Percentiles rank a stretch among this genome's conserved stretches.
Evolutionary conservation across 2,888 invertebrate genomes (phyloP).

Genomic region (Latrodectus elegans): DNA sequence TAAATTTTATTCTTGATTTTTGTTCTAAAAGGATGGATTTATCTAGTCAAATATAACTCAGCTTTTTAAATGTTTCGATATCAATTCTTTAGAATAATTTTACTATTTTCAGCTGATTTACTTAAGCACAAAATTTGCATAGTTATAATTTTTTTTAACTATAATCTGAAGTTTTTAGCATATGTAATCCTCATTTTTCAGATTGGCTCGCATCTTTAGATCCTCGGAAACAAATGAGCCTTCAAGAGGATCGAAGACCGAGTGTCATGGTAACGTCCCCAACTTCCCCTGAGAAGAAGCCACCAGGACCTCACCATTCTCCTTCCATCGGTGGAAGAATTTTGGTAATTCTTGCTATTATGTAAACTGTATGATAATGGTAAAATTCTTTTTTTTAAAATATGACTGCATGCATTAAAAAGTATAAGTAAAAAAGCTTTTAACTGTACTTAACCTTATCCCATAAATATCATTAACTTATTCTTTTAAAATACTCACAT

Average conservation of each 20-base stretch:
- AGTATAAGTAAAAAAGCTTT: too few relatives aligned
- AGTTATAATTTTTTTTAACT: constrained; percentile 1
- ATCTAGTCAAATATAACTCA: too few relatives aligned
- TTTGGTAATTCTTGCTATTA: constrained; percentile 78
- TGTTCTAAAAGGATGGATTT: too few relatives aligned
- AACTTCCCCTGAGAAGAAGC: constrained; percentile 85
- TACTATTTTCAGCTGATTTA: neutral
- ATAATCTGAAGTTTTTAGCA: neutral
- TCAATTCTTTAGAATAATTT: neutral
- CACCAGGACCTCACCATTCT: constrained; percentile 73
- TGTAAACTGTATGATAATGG: too few relatives aligned
- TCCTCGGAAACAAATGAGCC: constrained; percentile 64
- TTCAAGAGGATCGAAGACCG: constrained; percentile 81
- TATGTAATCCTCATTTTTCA: neutral
- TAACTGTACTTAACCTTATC: too few relatives aligned
- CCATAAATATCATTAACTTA: too few relatives aligned
- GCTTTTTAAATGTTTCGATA: too few relatives aligned
- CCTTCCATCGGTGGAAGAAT: constrained; percentile 85
- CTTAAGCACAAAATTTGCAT: neutral
- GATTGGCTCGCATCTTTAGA: constrained; percentile 53
- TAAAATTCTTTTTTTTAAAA: too few relatives aligned
- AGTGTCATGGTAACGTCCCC: constrained; percentile 96
- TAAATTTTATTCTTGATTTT: too few relatives aligned
- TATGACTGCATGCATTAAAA: too few relatives aligned
- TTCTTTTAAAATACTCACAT: too few relatives aligned